Evolutionary conservation across 2,888 invertebrate genomes (phyloP), one percentile per base, ranked within the genome.

Genomic region (Nipponacmea schrenckii): DNA sequence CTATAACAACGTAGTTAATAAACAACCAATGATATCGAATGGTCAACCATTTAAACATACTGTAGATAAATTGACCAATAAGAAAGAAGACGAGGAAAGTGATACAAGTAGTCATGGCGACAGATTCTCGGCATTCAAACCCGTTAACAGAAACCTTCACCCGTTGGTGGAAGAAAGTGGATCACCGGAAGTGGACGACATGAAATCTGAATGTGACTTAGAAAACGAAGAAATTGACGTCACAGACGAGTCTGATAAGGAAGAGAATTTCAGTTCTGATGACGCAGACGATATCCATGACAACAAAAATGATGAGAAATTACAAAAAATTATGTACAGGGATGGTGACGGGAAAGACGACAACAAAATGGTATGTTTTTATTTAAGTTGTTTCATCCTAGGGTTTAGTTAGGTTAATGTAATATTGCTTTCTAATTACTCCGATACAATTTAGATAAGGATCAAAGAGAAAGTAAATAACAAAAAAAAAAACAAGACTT

Each of bases 71-170:
- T 15, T 44, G 14, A 44, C 62, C 7, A 69, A 69, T 26, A 63
- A 69, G 15, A 63, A 63, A 7, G 63, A 63, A 20, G 46, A 46
- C 20, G 63, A 63, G 44, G 68, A 63, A n/a, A 44, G 50, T 27
- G 48, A 70, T 50, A 70, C 71, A 31, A 68, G 70, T 10, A 70
- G 64, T 39, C 69, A 70, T 64, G 39, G 39, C 39, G 79, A 75
- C 63, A 68, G 78, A 67, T 72, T 77, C 62, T 79, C 79, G 12
- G 79, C 79, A n/a, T 79, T 79, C 62, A 67, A 76, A 44, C 70
- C 74, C 1, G 79, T 79, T 0, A 72, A 71, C 15, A 66, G 69
- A 39, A 64, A 26, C 50, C 44, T 64, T 8, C 50, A 44, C 44
- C 39, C 64, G 24, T 63, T 50, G 17, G 56, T 39, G 24, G 69